Base-by-base conservation (phyloP, 2,797 vertebrate genomes). In the Dromococcyx pavoninus region DNA sequence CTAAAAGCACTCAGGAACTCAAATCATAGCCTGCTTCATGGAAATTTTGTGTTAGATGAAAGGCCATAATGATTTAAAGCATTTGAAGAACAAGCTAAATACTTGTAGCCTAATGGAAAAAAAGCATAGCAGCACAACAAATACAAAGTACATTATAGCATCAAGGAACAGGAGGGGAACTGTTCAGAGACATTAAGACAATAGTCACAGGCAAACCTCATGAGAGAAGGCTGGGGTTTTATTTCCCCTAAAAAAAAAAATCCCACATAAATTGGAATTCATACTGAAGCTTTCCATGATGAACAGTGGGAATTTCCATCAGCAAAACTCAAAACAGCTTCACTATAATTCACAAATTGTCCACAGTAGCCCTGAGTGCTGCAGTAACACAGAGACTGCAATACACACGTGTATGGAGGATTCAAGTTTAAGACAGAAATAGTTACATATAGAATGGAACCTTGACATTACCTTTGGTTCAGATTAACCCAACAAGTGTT, bases 401-500 rank as follows among this genome's bases (percentile, higher is more conserved):
- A n/a, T 37, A 53, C 5, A 46, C 21, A 10, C 0, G 1, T 11
- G 30, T 23, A 54, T 4, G 33, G 2, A 50, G 17, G 57, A 48
- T 12, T 18, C 11, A 76, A 37, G 27, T 56, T 57, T 35, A 73
- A 58, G 30, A 82, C 11, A 65, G 10, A 61, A 83, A 70, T 15
- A 62, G 44, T 19, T 58, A 37, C 12, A 30, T 7, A 35, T 2
- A 51, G 27, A n/a, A 24, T 32, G 24, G 73, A 79, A 44, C 11
- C 17, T 58, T 60, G 15, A 19, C 43, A 27, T 95, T 97, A 99
- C 99, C 99, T 98, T 94, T 98, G 98, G 94, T 98, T 99, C 89
- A 99, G 97, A 95, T 97, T 98, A 96, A 98, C 96, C 99, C 99
- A 99, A 14, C 97, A 98, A 2, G 97, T 97, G 77, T 98, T 98